phyloP scores from a whole-genome alignment of 2,797 vertebrate genomes.

The Pyrocephalus nanus region DNA sequence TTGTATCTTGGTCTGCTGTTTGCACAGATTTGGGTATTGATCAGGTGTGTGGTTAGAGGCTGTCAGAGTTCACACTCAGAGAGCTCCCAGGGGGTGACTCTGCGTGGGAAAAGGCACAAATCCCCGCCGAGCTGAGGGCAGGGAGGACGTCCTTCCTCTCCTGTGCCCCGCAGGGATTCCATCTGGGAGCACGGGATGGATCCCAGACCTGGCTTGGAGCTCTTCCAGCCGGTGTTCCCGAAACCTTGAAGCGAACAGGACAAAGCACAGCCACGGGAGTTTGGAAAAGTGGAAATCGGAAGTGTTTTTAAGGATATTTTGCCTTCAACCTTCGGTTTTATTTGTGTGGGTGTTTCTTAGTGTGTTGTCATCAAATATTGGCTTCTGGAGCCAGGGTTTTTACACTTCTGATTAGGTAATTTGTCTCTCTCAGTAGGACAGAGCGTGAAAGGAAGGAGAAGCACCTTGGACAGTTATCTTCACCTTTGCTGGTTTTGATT shows the following conservation, averaged over 20 bases:
- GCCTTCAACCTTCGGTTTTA: neutral
- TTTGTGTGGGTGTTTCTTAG: neutral
- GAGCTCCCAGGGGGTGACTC: neutral
- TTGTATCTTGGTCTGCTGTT: neutral
- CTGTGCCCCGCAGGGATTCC: neutral
- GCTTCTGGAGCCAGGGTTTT: neutral
- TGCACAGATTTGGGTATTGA: neutral
- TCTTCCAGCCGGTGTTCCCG: neutral
- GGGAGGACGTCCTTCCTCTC: neutral
- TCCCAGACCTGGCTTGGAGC: neutral
- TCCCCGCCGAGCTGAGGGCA: neutral
- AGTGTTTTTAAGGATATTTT: neutral
- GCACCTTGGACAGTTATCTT: neutral
- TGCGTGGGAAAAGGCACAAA: neutral
- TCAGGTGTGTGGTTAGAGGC: neutral
- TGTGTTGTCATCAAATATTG: neutral
- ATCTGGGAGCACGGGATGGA: neutral
- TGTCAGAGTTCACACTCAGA: neutral
- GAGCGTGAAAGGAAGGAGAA: neutral
- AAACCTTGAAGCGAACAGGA: neutral
- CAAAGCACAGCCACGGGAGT: neutral
- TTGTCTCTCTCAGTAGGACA: constrained; percentile 1
- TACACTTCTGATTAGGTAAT: neutral
- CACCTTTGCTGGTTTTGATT: neutral
- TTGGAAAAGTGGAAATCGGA: neutral